Evolutionary conservation across 2,113 vertebrate species (phyloP).

Genomic region (Mixornis gularis): DNA sequence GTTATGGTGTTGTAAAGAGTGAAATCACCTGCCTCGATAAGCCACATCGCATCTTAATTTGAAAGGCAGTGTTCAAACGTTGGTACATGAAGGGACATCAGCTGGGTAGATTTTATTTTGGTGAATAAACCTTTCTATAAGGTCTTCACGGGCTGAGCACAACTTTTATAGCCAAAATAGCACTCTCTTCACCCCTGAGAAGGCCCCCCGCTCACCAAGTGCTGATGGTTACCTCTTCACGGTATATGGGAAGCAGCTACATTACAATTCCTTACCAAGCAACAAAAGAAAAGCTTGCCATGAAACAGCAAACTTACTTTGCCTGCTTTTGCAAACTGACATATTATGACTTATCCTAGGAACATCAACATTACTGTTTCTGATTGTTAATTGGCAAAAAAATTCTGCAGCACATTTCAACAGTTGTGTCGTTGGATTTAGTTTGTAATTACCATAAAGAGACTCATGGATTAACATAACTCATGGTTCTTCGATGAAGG

Average conservation of each 20-base stretch:
- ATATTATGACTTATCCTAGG: background rate
- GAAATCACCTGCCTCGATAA: background rate
- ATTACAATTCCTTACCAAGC: background rate
- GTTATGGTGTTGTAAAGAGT: background rate
- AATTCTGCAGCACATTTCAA: background rate
- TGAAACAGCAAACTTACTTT: background rate
- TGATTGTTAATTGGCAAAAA: background rate
- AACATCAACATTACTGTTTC: background rate
- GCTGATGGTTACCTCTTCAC: background rate
- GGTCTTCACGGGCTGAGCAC: background rate
- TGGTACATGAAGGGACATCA: background rate
- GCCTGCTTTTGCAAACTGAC: background rate
- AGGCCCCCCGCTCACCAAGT: background rate
- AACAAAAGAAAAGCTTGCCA: background rate
- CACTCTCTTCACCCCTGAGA: background rate
- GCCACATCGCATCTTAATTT: background rate
- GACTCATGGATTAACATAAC: background rate
- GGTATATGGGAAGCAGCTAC: background rate
- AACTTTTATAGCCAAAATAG: background rate
- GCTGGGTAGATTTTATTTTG: background rate
- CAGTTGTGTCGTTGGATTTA: background rate
- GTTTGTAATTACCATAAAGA: background rate
- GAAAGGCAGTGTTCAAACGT: accelerated
- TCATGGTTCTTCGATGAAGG: background rate
- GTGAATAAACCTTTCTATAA: background rate